These are phyloP conservation scores for Acinonyx jubatus DNA, from an alignment of 2,113 vertebrate species.

Conservation along the genomic window DNA sequence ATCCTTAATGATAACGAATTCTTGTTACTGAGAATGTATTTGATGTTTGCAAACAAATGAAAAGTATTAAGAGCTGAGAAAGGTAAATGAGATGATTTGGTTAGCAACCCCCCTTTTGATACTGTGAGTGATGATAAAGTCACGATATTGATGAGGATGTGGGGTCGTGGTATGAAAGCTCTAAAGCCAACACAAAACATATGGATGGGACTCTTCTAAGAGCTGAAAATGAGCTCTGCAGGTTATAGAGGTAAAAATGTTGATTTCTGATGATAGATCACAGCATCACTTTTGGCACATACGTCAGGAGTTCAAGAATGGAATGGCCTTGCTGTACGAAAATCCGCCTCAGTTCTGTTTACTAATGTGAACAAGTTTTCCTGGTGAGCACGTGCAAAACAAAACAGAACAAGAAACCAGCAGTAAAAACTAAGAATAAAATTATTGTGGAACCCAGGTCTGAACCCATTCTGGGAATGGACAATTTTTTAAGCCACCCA, in stretches of 20 bases:
- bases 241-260: background rate
- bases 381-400: background rate
- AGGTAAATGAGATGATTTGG: background rate
- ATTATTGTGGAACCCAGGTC: background rate
- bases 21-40: background rate
- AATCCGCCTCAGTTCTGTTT: background rate
- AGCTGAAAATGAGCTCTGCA: background rate
- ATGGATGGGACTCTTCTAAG: fast-evolving
- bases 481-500: background rate
- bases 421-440: background rate
- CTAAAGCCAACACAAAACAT: background rate
- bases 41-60: background rate
- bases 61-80: background rate
- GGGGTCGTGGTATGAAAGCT: background rate
- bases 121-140: background rate
- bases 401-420: background rate
- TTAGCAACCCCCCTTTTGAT: background rate
- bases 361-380: background rate
- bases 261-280: background rate
- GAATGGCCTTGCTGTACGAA: background rate
- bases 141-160: too few relatives aligned
- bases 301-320: background rate
- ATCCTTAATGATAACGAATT: background rate
- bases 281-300: background rate
- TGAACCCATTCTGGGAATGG: background rate